Evolutionary conservation across 2,113 vertebrate genomes (phyloP), one percentile per base, ranked within the genome.

Genomic region (Malaclemys terrapin): DNA sequence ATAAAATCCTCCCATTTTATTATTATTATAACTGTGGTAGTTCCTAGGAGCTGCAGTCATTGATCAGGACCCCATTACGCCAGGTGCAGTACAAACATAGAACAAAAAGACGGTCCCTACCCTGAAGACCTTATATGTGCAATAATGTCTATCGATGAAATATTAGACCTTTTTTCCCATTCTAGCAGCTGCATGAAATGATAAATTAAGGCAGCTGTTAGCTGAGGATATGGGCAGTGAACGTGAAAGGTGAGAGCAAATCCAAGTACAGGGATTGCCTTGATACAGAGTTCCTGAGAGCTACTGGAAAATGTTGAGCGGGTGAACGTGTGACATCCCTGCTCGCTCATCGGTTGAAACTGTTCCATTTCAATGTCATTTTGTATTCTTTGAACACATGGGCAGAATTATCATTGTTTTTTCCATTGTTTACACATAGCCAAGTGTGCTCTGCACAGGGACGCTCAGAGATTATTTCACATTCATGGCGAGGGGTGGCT

Each of bases 81-180:
- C 31, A 45, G 78, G 80, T 76, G 78, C 89, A 81, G 75, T 20
- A 38, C 83, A 91, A 80, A 90, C 1, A 83, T 45, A 85, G 87
- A 93, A 89, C 57, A 90, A 85, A 94, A 85, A n/a, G 69, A 45
- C 8, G 12, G 24, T 17, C 29, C 49, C 80, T 91, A 82, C 88
- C 59, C n/a, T 0, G 0, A 69, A 76, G 90, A n/a, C 76, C 42
- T 78, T 14, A 12, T 78, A 27, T 47, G 78, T 89, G 84, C 31
- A 57, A 79, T 3, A 92, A 86, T 89, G 92, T 95, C 83, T 85
- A 27, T 54, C 19, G 87, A 94, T 87, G 93, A 94, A 94, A 94
- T 94, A 90, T 65, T 56, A 49, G 86, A 17, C 10, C 31, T 56
- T 80, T 91, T 91, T 17, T 84, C 52, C 94, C 72, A 85, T 85